A percentile compares a stretch with the other conserved stretches of the same genome.
Evolutionary conservation across 2,113 vertebrate genomes (phyloP).

Genomic region (Anguilla japonica): DNA sequence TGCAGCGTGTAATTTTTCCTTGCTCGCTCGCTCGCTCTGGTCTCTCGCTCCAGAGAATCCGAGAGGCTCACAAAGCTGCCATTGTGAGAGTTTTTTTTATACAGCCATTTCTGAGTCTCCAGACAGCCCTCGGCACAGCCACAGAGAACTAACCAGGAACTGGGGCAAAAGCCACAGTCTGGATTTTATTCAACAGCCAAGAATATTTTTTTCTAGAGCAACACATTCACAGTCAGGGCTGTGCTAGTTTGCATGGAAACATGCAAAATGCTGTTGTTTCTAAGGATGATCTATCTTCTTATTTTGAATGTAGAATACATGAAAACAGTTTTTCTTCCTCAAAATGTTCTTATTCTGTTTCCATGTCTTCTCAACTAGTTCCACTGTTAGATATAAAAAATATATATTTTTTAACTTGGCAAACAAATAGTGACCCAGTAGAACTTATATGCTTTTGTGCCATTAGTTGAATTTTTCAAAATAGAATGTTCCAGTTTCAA

Average conservation of each 20-base stretch:
- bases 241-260: too few relatives aligned
- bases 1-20: conserved; percentile 29
- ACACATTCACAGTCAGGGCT: conserved; percentile 45
- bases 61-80: conserved; percentile 65
- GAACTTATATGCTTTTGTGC: too few relatives aligned
- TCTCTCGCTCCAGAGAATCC: conserved; percentile 52
- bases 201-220: conserved; percentile 56
- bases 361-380: too few relatives aligned
- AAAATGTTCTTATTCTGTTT: too few relatives aligned
- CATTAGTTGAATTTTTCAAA: too few relatives aligned
- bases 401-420: too few relatives aligned
- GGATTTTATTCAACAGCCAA: conserved; percentile 58
- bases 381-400: too few relatives aligned
- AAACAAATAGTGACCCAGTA: too few relatives aligned
- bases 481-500: too few relatives aligned
- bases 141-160: conserved; percentile 55
- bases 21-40: conserved; percentile 46
- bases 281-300: background rate
- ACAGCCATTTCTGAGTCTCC: conserved; percentile 56
- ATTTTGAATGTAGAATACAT: too few relatives aligned
- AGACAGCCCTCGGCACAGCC: conserved; percentile 53
- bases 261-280: conserved; percentile 18
- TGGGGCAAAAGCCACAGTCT: conserved; percentile 69
- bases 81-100: conserved; percentile 61
- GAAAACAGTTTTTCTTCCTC: too few relatives aligned